Evolutionary conservation across 2,888 invertebrate species (phyloP).

Genomic region (Mantis religiosa): DNA sequence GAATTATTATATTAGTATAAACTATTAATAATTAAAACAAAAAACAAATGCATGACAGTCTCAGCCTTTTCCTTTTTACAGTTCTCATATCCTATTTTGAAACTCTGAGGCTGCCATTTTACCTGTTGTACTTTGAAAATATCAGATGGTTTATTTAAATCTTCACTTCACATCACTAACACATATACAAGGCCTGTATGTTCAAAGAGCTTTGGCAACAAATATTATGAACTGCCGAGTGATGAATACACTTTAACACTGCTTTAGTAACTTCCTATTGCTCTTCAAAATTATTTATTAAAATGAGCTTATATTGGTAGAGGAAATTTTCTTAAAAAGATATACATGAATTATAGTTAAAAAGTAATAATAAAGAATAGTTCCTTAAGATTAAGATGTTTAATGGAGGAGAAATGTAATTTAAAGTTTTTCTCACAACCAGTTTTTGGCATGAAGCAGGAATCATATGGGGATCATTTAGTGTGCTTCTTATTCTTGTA

Average conservation of each 20-base stretch:
- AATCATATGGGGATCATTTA: no score
- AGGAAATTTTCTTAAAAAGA: no score
- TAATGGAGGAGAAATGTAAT: no score
- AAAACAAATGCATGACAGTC: not conserved
- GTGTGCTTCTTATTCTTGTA: no score
- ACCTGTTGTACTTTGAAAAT: conserved; percentile 10
- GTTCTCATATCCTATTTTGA: not conserved
- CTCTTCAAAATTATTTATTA: not conserved
- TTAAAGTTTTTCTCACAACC: no score
- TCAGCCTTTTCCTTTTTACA: not conserved
- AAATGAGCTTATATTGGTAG: not conserved
- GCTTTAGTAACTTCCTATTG: not conserved
- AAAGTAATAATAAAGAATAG: no score
- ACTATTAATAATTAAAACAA: not conserved
- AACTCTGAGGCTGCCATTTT: not conserved
- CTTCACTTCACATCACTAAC: not conserved
- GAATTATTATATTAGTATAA: not conserved
- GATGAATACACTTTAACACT: not conserved
- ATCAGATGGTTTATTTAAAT: not conserved
- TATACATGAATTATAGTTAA: no score
- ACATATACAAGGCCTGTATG: conserved; percentile 1
- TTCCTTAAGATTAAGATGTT: no score
- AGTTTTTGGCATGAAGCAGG: no score
- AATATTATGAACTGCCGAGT: not conserved
- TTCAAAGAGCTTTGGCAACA: conserved; percentile 10